phyloP scores from a whole-genome alignment of 2,113 vertebrate species.

The Megaceryle torquata region DNA sequence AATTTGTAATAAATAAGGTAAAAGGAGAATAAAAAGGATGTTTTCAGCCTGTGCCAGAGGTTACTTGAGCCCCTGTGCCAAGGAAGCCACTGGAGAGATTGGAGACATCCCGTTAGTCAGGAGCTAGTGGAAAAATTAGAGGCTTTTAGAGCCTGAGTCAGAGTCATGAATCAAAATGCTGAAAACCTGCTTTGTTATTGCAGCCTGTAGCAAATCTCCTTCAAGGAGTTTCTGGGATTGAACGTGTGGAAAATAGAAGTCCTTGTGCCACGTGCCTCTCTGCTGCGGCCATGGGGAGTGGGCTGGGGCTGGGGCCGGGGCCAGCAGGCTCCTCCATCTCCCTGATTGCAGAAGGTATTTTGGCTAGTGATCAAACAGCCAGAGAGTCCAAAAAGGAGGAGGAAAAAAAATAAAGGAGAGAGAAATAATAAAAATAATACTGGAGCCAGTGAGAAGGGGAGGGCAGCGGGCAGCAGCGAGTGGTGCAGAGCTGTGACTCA shows the following conservation, averaged over 20 bases:
- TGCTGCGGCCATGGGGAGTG: accelerated
- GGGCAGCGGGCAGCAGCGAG: background rate
- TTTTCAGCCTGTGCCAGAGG: background rate
- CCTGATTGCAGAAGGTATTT: background rate
- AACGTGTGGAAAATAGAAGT: background rate
- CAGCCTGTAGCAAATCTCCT: background rate
- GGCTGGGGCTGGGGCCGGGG: background rate
- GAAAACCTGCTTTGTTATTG: background rate
- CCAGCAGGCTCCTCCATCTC: background rate
- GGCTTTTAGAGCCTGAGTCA: background rate
- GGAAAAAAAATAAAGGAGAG: background rate
- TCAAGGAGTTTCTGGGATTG: background rate
- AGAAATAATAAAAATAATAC: background rate
- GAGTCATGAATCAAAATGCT: background rate
- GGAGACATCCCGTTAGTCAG: background rate
- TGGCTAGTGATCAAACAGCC: background rate
- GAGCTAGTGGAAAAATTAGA: background rate
- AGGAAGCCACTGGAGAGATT: background rate
- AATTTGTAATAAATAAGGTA: background rate
- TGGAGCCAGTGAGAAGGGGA: background rate
- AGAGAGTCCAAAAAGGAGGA: background rate
- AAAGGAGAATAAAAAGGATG: background rate
- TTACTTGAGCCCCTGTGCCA: background rate
- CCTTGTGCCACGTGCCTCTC: background rate
- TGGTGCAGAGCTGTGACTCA: conserved; percentile 46